Percentiles rank a stretch among this genome's conserved stretches.
These are phyloP conservation scores for Eurytemora carolleeae DNA, from an alignment of 1,140 invertebrate species.

Conservation along the genomic window DNA sequence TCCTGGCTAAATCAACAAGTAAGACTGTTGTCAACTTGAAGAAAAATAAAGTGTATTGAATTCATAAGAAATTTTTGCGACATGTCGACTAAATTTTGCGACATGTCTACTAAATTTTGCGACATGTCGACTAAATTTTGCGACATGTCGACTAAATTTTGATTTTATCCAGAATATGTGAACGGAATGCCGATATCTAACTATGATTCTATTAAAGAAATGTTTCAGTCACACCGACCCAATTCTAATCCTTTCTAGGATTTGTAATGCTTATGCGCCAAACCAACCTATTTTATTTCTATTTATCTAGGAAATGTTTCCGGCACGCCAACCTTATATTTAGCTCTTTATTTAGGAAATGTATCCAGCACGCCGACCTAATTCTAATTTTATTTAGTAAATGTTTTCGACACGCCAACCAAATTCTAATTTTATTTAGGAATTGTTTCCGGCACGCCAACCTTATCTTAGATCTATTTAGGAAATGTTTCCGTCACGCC, in stretches of 20 bases:
- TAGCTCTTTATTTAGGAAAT: too few species aligned
- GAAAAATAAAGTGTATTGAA: not conserved
- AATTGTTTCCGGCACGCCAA: not conserved
- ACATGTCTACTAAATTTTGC: not conserved
- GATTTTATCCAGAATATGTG: not conserved
- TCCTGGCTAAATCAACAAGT: not conserved
- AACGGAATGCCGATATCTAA: too few species aligned
- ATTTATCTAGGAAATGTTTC: slow-evolving; percentile 56
- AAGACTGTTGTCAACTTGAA: not conserved
- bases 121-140: not conserved
- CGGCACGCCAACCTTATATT: too few species aligned
- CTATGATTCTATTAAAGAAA: too few species aligned
- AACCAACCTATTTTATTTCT: slow-evolving; percentile 91
- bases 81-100: not conserved
- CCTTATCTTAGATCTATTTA: not conserved
- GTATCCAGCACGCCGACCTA: too few species aligned
- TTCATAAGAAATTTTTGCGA: not conserved
- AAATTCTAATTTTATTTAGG: not conserved
- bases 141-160: not conserved
- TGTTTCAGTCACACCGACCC: too few species aligned
- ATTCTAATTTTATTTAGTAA: too few species aligned
- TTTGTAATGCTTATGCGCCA: slow-evolving; percentile 92
- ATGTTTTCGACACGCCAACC: too few species aligned
- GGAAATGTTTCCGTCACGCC: not conserved
- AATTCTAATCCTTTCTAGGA: too few species aligned